A percentile compares a stretch with the other conserved stretches of the same genome.
These are phyloP conservation scores for Anoplopoma fimbria DNA, from an alignment of 2,113 vertebrate species.

Conservation along the genomic window DNA sequence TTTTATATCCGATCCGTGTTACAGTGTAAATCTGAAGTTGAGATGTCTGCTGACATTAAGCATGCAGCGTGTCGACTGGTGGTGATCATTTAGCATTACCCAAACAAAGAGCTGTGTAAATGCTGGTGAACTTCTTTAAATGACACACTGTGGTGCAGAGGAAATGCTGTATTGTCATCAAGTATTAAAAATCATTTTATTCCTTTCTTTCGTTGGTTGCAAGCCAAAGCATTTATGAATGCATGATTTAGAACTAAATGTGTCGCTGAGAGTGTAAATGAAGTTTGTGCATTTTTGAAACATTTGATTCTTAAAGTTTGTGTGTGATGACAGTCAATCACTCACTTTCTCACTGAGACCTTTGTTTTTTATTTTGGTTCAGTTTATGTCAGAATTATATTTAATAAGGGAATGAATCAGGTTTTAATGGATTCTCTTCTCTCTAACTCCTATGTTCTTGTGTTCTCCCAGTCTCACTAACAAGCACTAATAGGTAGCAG, in stretches of 20 bases:
- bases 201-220: background rate
- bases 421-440: background rate
- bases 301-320: conserved; percentile 27
- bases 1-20: conserved; percentile 1
- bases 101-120: background rate
- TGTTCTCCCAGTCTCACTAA: background rate
- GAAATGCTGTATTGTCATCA: conserved; percentile 23
- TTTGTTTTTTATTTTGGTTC: background rate
- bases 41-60: background rate
- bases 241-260: background rate
- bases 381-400: background rate
- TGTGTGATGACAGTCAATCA: too few relatives aligned
- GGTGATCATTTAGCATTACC: background rate
- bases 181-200: conserved; percentile 25
- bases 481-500: background rate
- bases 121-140: background rate
- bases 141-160: background rate
- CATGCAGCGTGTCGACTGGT: background rate
- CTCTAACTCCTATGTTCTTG: background rate
- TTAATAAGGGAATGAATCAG: background rate
- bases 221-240: background rate
- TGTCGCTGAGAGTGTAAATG: conserved; percentile 1
- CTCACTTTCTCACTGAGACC: background rate
- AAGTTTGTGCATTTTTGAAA: conserved; percentile 23
- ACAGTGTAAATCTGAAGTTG: background rate